A percentile compares a stretch with the other conserved stretches of the same genome.
Evolutionary conservation across 1,140 invertebrate species (phyloP).

Genomic region (Elysia chlorotica): DNA sequence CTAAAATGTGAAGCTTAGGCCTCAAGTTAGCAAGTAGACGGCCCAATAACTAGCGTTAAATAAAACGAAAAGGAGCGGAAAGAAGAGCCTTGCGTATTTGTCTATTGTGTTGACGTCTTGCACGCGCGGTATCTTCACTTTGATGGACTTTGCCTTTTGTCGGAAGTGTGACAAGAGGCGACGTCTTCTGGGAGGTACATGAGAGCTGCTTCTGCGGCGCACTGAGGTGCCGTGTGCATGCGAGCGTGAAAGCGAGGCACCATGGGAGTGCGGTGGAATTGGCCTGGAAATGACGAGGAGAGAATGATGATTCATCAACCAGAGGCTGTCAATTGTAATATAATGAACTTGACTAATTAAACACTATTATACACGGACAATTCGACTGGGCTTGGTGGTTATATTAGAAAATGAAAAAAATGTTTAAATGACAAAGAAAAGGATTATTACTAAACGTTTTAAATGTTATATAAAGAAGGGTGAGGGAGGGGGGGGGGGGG

Average conservation of each 20-base stretch:
- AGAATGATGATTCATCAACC: too few relatives aligned
- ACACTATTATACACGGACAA: too few relatives aligned
- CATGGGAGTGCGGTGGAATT: not conserved
- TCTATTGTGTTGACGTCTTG: slow-evolving; percentile 97
- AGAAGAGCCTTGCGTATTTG: slow-evolving; percentile 91
- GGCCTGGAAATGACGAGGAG: too few relatives aligned
- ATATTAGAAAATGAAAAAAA: too few relatives aligned
- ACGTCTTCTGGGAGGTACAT: slow-evolving; percentile 31
- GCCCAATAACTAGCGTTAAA: slow-evolving; percentile 95
- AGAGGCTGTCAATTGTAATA: too few relatives aligned
- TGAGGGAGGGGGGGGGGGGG: too few relatives aligned
- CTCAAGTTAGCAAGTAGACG: slow-evolving; percentile 72
- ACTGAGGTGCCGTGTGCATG: slow-evolving; percentile 36
- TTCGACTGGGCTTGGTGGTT: too few relatives aligned
- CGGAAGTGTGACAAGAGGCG: slow-evolving; percentile 53
- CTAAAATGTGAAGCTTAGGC: too few relatives aligned
- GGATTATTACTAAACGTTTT: too few relatives aligned
- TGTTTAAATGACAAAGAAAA: too few relatives aligned
- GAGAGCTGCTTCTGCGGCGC: slow-evolving; percentile 38
- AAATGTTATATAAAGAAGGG: too few relatives aligned
- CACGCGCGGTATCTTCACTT: slow-evolving; percentile 79
- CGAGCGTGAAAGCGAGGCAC: not conserved
- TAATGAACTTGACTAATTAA: too few relatives aligned
- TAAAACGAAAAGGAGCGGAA: slow-evolving; percentile 90
- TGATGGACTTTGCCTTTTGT: slow-evolving; percentile 51